Evolutionary conservation across 1,140 invertebrate genomes (phyloP), one percentile per base, ranked within the genome.

Genomic region (Belonocnema kinseyi): DNA sequence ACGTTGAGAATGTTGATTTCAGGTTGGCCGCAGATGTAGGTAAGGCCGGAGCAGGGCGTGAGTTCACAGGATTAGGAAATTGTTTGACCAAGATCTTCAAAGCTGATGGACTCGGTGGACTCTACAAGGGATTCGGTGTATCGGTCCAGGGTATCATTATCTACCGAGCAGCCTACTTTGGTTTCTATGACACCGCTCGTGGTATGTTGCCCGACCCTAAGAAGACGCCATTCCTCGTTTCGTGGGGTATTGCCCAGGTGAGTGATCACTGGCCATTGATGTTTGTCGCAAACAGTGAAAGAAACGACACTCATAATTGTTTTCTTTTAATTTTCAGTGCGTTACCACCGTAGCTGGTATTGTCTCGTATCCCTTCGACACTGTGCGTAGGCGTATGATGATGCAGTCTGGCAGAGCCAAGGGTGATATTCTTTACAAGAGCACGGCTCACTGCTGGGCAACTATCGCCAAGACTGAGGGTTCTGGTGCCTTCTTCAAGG

Each of bases 111-210:
- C 80, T 97, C 10, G 85, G 91, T 74, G 97, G 97, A 80, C 91
- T 98, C 53, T 98, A 98, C 92, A 94, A 96, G 92, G 97, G 97
- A 79, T 98, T 98, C 88, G 93, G 95, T 77, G 97, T 98, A 82
- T 98, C 97, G 26, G 97, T 97, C 50, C 96, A 97, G 91, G 96
- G 96, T 90, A 96, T 96, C 85, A 96, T 96, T 74, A 96, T 96
- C 88, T 97, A 96, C 88, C 93, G 97, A 90, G 97, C 97, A 19
- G 95, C 96, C 71, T 98, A 98, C 92, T 98, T 98, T 88, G 97
- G 97, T 82, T 96, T 97, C 91, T 98, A 96, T 87, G 97, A 98
- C 89, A 98, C 97, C 75, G 95, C 96, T 79, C 97, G 97, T 90
- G 97, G 95, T 81, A 96, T 98, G 93, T 87, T 98, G 74, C 95